Evolutionary conservation across 1,140 invertebrate species (phyloP), one percentile per base, ranked within the genome.

Genomic region (Bombus breviceps): DNA sequence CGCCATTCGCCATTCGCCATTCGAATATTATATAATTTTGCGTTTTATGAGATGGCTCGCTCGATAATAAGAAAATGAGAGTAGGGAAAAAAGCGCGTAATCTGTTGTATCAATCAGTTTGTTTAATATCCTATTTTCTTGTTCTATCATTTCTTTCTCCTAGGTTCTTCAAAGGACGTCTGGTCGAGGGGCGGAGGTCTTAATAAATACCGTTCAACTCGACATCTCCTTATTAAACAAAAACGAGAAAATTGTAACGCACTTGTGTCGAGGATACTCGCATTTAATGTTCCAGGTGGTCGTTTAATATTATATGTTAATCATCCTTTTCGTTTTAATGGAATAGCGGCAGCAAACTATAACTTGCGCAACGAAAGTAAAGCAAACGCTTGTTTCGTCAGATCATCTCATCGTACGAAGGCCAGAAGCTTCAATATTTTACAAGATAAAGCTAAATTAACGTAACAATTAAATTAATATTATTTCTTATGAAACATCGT

Each of bases 11-110:
- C 72, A 34, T 2, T 34, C n/a, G n/a, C n/a, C n/a, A 28, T 34
- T 83, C n/a, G 57, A 47, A 64, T 39, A 66, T 82, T 74, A 66
- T 18, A 22, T 64, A 82, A 66, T 64, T 37, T 64, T 22, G 37
- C 64, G 39, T 47, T 43, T 32, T 47, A 39, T 3, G 22, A 32
- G n/a, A 62, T n/a, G 69, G 34, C 28, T 64, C 37, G 57, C 13
- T n/a, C 2, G 12, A 25, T 5, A 41, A 32, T 15, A 39, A 28
- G 39, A 47, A 62, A 73, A 43, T 1, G 9, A 64, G n/a, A 28
- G 3, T 28, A 28, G 6, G 5, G 10, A 8, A 2, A 39, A 34
- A 53, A 13, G 5, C 32, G 41, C 12, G 32, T 53, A 32, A 79
- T 68, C 78, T 28, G 34, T 47, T 34, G 39, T 71, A 71, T 57